Conservation (phyloP, 2,797 vertebrate species). For the Acanthopagrus latus region DNA sequence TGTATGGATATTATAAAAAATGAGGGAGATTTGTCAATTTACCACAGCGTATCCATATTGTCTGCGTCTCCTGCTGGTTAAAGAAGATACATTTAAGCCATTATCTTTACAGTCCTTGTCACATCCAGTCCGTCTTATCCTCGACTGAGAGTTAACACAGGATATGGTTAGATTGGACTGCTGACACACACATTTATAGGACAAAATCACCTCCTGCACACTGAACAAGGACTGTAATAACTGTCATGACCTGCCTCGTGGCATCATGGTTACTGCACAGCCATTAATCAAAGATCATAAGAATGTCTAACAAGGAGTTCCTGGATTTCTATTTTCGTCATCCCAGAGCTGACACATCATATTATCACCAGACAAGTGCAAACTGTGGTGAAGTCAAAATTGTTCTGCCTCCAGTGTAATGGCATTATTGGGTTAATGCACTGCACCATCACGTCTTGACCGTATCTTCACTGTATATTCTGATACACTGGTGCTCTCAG, state of each 20-base stretch:
- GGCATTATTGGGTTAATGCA: background rate
- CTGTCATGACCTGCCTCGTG: background rate
- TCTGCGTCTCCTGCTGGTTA: too few relatives aligned
- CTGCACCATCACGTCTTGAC: background rate
- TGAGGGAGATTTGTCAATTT: too few relatives aligned
- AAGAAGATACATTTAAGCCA: too few relatives aligned
- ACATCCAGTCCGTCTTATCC: too few relatives aligned
- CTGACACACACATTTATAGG: background rate
- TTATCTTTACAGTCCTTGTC: too few relatives aligned
- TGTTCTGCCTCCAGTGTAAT: background rate
- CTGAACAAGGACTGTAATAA: background rate
- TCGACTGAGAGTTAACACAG: background rate
- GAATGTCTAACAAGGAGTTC: background rate
- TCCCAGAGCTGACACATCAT: background rate
- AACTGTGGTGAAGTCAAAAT: background rate
- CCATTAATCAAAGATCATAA: background rate
- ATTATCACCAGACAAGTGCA: constrained; percentile 7
- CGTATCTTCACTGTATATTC: background rate
- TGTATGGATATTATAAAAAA: too few relatives aligned
- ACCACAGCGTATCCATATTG: too few relatives aligned
- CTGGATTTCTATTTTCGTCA: background rate
- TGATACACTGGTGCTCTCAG: background rate
- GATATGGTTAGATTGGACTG: background rate
- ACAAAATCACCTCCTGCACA: background rate
- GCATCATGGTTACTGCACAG: background rate